Base-by-base conservation (phyloP, 2,888 invertebrate species). In the Alviniconcha strummeri region DNA sequence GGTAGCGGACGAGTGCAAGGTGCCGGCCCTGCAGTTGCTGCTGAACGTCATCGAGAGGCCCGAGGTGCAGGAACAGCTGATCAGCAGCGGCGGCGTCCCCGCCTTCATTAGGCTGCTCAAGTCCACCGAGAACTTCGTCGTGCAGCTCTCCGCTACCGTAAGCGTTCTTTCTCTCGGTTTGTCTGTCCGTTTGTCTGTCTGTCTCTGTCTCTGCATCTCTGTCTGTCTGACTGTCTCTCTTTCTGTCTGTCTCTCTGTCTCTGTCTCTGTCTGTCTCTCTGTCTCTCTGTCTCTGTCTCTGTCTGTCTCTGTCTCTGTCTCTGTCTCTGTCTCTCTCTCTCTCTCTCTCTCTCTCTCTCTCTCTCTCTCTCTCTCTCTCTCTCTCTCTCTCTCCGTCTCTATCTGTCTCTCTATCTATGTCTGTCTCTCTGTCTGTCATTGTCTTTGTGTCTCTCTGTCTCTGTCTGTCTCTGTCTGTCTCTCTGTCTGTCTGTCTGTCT, bases 1-100 rank as follows among this genome's bases (percentile, higher is more conserved):
- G 15, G 19, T 91, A 0, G 86, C 86, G 77, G 91, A 92, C 82
- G 89, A 90, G 17, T 90, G 91, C 36, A 92, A 92, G 86, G 88
- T 90, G 8, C 91, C 91, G 55, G 88, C 90, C 5, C 88, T 93
- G 57, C 90, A 90, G 71, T 86, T 90, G 5, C 86, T 93, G 69
- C 84, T 92, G 56, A 92, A 92, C 84, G 87, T 93, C 55, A 85
- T 92, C n/a, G 87, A 86, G 60, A 85, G 85, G 80, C 82, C 85
- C 17, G 92, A 92, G 82, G 90, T 92, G 72, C 84, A 91, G 85
- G 91, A 91, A 57, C 92, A 92, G 86, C 85, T 91, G 13, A 87
- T 90, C 15, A 86, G 89, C 56, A 88, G 89, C 7, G 92, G 92
- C 1, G 91, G 91, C 17, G 87, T 91, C 13, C 88, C 89, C 11